These are phyloP conservation scores for Octopus sinensis DNA, from an alignment of 1,140 invertebrate genomes.

Conservation along the genomic window DNA sequence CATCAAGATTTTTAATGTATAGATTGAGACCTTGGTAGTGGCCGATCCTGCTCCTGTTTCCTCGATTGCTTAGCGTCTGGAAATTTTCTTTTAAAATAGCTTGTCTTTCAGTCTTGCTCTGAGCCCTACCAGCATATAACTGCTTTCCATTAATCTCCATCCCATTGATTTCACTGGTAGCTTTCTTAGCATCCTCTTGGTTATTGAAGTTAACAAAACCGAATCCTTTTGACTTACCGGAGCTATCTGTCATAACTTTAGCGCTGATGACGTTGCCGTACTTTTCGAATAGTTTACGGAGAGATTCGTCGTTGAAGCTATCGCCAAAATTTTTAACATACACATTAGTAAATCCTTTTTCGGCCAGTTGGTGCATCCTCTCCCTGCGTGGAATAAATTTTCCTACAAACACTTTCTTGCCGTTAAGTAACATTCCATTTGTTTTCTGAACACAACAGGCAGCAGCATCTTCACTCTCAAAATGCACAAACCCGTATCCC, in stretches of 20 bases:
- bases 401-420: background rate
- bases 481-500: constrained; percentile 75
- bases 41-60: constrained; percentile 66
- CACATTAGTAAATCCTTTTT: constrained; percentile 4
- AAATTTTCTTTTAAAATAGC: constrained; percentile 94
- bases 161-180: constrained; percentile 97
- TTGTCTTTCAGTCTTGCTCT: constrained; percentile 96
- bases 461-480: background rate
- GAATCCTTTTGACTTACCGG: constrained; percentile 81
- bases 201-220: constrained; percentile 96
- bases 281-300: constrained; percentile 88
- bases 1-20: constrained; percentile 98
- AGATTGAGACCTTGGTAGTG: constrained; percentile 83
- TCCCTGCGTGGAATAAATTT: constrained; percentile 6
- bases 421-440: background rate
- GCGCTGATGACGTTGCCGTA: constrained; percentile 97
- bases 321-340: constrained; percentile 99
- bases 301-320: constrained; percentile 90
- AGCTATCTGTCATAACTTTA: constrained; percentile 52
- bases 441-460: background rate
- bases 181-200: constrained; percentile 98
- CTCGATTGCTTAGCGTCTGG: constrained; percentile 87
- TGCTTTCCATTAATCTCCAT: background rate
- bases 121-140: constrained; percentile 46
- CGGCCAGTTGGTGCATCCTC: background rate